A percentile compares a stretch with the other conserved stretches of the same genome.
Evolutionary conservation across 1,140 invertebrate species (phyloP).

Genomic region (Drosophila lowei): DNA sequence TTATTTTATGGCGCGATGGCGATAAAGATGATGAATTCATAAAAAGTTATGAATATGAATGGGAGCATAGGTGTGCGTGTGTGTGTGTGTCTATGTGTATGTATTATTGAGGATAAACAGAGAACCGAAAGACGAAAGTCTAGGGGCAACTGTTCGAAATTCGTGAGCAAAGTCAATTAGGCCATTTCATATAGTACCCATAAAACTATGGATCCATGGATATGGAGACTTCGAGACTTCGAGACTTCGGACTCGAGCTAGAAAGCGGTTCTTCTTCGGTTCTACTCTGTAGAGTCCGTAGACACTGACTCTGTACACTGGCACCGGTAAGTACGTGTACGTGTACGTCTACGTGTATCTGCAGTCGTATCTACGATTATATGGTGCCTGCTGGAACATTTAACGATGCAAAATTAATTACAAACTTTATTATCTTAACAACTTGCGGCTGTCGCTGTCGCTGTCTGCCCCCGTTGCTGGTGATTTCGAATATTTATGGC

Average conservation of each 20-base stretch:
- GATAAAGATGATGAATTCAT: conserved; percentile 73
- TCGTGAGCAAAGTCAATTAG: conserved; percentile 73
- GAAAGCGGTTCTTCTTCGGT: conserved; percentile 10
- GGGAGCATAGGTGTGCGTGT: conserved; percentile 12
- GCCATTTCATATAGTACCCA: neutral
- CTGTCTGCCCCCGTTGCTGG: conserved; percentile 45
- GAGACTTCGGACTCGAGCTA: conserved; percentile 38
- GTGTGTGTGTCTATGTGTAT: conserved; percentile 9
- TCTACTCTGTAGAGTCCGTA: conserved; percentile 4
- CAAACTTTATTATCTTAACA: conserved; percentile 80
- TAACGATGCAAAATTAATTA: conserved; percentile 81
- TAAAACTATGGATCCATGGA: conserved; percentile 32
- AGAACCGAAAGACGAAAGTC: too few species aligned
- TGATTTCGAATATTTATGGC: conserved; percentile 79
- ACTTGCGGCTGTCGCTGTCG: conserved; percentile 38
- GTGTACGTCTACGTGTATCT: too few species aligned
- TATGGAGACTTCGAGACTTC: conserved; percentile 3
- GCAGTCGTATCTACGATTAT: too few species aligned
- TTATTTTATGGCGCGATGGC: conserved; percentile 66
- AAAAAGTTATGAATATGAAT: conserved; percentile 69
- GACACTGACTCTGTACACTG: conserved; percentile 14
- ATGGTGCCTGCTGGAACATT: conserved; percentile 30
- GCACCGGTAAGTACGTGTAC: too few species aligned
- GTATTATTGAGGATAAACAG: conserved; percentile 21
- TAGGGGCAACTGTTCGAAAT: conserved; percentile 19